phyloP scores from a whole-genome alignment of 2,797 vertebrate genomes.

The Podarcis siculus region DNA sequence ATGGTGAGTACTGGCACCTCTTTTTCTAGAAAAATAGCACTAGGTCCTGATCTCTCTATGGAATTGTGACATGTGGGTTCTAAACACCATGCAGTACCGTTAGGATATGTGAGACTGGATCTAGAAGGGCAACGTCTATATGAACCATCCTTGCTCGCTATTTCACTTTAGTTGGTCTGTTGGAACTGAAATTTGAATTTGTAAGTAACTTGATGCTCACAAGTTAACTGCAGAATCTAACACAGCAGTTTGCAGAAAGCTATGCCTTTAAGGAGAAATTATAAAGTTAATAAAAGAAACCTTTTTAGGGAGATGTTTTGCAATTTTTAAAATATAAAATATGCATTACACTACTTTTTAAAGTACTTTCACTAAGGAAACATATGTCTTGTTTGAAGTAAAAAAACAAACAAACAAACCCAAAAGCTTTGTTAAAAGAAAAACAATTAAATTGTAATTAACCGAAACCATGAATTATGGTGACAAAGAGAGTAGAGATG shows the following conservation, averaged over 20 bases:
- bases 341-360: background rate
- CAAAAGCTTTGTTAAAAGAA: background rate
- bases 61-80: too few relatives aligned
- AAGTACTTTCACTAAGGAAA: background rate
- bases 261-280: background rate
- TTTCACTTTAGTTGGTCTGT: background rate
- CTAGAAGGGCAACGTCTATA: background rate
- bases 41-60: too few relatives aligned
- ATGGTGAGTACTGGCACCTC: too few relatives aligned
- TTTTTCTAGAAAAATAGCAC: too few relatives aligned
- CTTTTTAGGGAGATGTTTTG: background rate
- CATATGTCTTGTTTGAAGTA: background rate
- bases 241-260: background rate
- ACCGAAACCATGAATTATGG: constrained; percentile 2
- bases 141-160: background rate
- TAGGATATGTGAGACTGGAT: background rate
- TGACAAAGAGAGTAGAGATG: background rate
- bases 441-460: constrained; percentile 23
- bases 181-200: background rate
- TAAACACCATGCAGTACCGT: too few relatives aligned
- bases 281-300: background rate
- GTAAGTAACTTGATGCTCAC: background rate
- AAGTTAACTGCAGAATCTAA: background rate
- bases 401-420: too few relatives aligned
- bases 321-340: background rate